phyloP scores from a whole-genome alignment of 2,113 vertebrate genomes.

The Galeopterus variegatus region DNA sequence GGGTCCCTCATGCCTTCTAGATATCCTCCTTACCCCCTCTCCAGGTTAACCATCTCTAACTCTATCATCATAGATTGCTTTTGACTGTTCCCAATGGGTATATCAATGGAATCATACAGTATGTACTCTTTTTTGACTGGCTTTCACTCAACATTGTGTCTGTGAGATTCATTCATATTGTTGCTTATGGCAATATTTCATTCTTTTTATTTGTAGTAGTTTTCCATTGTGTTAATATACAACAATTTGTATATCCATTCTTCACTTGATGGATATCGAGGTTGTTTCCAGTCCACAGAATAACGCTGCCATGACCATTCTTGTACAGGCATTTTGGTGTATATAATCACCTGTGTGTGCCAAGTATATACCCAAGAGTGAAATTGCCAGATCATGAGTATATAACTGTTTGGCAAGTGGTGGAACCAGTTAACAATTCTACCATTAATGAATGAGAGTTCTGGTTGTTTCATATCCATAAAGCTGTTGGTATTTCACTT shows the following conservation, averaged over 20 bases:
- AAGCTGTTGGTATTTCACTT: background rate
- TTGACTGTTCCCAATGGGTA: background rate
- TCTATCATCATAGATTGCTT: background rate
- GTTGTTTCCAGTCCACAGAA: background rate
- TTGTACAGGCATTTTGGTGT: background rate
- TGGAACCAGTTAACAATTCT: background rate
- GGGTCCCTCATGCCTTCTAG: background rate
- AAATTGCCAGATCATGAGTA: background rate
- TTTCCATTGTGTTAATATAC: background rate
- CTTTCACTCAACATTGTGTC: background rate
- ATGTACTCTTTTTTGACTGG: background rate
- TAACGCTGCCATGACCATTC: background rate
- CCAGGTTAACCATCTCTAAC: background rate
- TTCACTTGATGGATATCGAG: background rate
- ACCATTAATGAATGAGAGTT: background rate
- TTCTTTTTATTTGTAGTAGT: background rate
- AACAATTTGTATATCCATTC: background rate
- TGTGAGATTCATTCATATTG: background rate
- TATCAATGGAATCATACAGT: background rate
- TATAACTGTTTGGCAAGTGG: background rate
- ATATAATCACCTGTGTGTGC: background rate
- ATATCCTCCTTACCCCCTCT: background rate
- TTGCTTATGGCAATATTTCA: background rate
- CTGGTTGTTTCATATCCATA: background rate
- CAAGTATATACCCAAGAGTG: background rate